Percentiles rank a stretch among this genome's conserved stretches.
These are phyloP conservation scores for Lasioglossum albipes DNA, from an alignment of 1,140 invertebrate genomes.

Conservation along the genomic window DNA sequence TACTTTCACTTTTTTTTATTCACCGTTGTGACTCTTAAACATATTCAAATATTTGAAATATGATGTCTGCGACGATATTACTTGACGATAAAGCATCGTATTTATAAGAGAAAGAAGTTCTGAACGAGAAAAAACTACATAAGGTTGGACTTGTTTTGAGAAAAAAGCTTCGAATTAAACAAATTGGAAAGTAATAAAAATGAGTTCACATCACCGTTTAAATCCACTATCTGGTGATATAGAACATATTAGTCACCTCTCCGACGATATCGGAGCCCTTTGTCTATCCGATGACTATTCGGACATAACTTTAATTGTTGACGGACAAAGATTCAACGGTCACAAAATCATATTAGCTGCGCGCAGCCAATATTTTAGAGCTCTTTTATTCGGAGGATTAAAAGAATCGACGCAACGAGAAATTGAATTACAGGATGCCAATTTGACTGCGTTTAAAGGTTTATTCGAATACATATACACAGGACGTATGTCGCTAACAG, in stretches of 20 bases:
- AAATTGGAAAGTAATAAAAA: constrained; percentile 23
- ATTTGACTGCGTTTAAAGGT: constrained; percentile 93
- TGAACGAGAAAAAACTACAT: background rate
- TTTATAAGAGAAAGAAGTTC: constrained; percentile 1
- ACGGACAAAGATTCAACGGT: constrained; percentile 89
- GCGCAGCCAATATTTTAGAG: constrained; percentile 96
- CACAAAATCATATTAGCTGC: constrained; percentile 96
- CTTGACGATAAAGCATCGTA: background rate
- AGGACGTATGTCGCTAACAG: constrained; percentile 90
- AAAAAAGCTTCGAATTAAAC: background rate
- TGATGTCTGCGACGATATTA: background rate
- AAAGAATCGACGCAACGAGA: constrained; percentile 90
- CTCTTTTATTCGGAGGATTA: constrained; percentile 94
- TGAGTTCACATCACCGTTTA: constrained; percentile 59
- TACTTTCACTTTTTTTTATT: background rate
- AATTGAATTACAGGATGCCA: constrained; percentile 92
- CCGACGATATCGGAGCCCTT: constrained; percentile 84
- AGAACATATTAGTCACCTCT: constrained; percentile 51
- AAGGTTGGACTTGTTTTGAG: background rate
- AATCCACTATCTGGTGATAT: constrained; percentile 47
- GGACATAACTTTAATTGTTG: constrained; percentile 94
- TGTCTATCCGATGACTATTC: constrained; percentile 94
- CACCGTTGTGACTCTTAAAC: background rate
- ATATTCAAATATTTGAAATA: background rate
- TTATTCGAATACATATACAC: constrained; percentile 98